These are phyloP conservation scores for Bombus confusus DNA, from an alignment of 1,140 invertebrate genomes.

Conservation along the genomic window DNA sequence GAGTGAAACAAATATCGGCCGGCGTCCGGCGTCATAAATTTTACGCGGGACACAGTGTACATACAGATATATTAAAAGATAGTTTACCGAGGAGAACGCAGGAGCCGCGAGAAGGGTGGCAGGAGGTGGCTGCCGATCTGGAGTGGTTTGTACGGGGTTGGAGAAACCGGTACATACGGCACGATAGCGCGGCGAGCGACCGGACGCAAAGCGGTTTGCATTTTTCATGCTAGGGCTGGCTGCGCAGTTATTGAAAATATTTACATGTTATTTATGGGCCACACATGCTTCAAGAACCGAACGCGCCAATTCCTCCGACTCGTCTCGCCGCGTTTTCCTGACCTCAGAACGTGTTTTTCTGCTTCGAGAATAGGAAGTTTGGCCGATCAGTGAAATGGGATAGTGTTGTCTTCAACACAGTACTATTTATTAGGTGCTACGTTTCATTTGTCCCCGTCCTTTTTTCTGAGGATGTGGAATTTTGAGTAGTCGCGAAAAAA, in stretches of 20 bases:
- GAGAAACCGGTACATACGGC: constrained; percentile 31
- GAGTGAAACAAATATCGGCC: constrained; percentile 78
- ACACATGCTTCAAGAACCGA: constrained; percentile 76
- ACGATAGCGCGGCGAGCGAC: constrained; percentile 60
- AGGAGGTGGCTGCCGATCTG: constrained; percentile 28
- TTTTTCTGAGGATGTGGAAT: not conserved
- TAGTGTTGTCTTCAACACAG: not conserved
- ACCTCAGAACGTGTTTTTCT: not conserved
- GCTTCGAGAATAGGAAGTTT: not conserved
- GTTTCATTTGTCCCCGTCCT: not conserved
- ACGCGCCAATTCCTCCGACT: constrained; percentile 65
- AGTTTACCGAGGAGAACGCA: constrained; percentile 58
- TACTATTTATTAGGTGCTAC: not conserved
- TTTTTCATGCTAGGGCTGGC: constrained; percentile 76
- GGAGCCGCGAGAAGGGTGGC: constrained; percentile 16
- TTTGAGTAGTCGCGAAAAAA: not conserved
- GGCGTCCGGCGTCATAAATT: constrained; percentile 73
- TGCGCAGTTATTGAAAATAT: constrained; percentile 79
- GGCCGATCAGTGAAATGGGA: not conserved
- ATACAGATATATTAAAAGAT: constrained; percentile 78
- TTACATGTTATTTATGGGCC: constrained; percentile 81
- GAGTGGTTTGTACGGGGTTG: constrained; percentile 24
- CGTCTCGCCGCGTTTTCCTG: constrained; percentile 24
- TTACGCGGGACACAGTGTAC: constrained; percentile 69
- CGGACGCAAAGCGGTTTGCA: constrained; percentile 78